Evolutionary conservation across 2,797 vertebrate genomes (phyloP).

Genomic region (Cossypha niveicapilla): DNA sequence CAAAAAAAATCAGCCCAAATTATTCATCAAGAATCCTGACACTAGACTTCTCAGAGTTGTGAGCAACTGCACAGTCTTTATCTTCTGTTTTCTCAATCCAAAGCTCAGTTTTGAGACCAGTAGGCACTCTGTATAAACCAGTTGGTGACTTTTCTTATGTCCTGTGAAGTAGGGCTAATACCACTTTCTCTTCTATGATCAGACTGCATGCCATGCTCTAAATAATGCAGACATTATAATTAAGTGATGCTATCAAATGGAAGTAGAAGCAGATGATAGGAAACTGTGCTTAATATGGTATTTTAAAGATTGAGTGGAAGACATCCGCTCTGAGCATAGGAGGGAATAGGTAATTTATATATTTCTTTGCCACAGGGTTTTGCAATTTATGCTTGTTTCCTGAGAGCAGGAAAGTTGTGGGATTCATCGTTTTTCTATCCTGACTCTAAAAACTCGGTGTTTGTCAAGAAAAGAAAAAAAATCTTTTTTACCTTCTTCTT

Average conservation of each 20-base stretch:
- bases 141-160: background rate
- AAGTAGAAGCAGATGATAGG: background rate
- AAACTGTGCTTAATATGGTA: background rate
- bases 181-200: background rate
- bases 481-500: background rate
- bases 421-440: background rate
- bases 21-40: background rate
- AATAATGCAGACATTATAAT: background rate
- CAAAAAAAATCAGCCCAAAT: background rate
- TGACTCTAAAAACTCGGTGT: background rate
- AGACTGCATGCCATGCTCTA: background rate
- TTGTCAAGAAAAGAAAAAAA: background rate
- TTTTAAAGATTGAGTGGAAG: background rate
- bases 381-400: background rate
- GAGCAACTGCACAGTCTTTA: background rate
- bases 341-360: background rate
- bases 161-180: background rate
- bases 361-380: background rate
- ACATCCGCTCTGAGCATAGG: background rate
- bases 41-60: background rate
- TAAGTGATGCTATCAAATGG: background rate
- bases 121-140: background rate
- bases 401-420: background rate
- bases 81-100: background rate
- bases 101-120: background rate